These are phyloP conservation scores for Cephalophus harveyi DNA, from an alignment of 2,113 vertebrate genomes.

Conservation along the genomic window DNA sequence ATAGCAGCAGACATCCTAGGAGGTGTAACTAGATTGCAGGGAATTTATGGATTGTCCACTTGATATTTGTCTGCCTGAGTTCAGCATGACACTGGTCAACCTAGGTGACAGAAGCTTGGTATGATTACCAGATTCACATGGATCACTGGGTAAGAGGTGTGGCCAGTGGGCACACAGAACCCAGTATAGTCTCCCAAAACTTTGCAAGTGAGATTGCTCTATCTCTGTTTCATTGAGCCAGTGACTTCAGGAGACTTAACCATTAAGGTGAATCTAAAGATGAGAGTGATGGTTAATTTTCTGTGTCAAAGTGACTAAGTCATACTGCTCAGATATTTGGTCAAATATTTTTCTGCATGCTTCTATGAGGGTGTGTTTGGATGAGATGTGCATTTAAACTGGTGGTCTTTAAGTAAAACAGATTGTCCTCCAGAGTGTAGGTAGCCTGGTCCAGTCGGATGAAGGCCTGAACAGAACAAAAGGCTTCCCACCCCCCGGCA, in stretches of 20 bases:
- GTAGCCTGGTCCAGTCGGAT: background rate
- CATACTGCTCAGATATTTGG: background rate
- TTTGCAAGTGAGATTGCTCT: background rate
- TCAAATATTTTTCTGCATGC: background rate
- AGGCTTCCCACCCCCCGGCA: fast-evolving
- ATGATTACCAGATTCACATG: background rate
- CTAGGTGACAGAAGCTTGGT: background rate
- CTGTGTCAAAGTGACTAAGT: background rate
- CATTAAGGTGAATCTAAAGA: background rate
- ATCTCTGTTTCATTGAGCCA: background rate
- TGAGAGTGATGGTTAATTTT: background rate
- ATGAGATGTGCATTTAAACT: background rate
- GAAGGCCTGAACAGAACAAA: background rate
- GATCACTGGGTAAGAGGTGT: background rate
- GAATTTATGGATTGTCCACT: background rate
- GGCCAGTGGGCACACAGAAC: background rate
- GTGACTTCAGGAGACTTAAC: background rate
- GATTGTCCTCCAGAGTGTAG: background rate
- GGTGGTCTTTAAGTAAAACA: background rate
- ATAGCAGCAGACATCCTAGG: background rate
- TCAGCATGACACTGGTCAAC: background rate
- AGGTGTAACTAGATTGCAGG: background rate
- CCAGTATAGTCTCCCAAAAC: background rate
- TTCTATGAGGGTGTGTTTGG: background rate
- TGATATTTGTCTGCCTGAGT: background rate